These are phyloP conservation scores for Branchipolynoe longqiensis DNA, from an alignment of 2,888 invertebrate species.

Conservation along the genomic window DNA sequence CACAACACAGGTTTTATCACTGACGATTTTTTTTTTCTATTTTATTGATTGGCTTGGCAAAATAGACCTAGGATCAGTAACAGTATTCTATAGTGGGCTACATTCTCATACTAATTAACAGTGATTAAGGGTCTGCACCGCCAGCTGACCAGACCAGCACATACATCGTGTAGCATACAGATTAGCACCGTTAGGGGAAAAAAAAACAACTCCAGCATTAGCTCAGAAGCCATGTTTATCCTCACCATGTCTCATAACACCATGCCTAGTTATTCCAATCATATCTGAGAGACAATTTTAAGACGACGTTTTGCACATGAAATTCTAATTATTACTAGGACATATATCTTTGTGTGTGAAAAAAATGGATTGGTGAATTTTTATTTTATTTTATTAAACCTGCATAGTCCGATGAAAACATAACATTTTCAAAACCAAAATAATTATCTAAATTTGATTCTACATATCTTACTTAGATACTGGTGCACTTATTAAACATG, in stretches of 20 bases:
- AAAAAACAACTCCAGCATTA: neutral
- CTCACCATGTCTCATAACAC: neutral
- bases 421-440: no score
- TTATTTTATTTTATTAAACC: no score
- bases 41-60: slow-evolving; percentile 55
- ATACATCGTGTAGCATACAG: slow-evolving; percentile 27
- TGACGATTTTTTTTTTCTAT: slow-evolving; percentile 44
- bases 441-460: no score
- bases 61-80: slow-evolving; percentile 53
- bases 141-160: neutral
- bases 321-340: neutral
- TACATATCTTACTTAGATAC: no score
- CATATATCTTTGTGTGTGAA: neutral
- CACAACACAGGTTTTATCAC: no score
- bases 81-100: slow-evolving; percentile 10
- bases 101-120: neutral
- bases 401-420: no score
- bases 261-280: neutral
- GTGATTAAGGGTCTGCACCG: neutral
- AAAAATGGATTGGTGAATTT: neutral
- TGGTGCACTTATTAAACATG: no score
- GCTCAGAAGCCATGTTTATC: neutral
- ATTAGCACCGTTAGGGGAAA: slow-evolving; percentile 52
- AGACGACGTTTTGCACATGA: neutral
- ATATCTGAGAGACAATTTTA: neutral